Evolutionary conservation across 2,113 vertebrate genomes (phyloP).

Genomic region (Muntiacus muntjak): DNA sequence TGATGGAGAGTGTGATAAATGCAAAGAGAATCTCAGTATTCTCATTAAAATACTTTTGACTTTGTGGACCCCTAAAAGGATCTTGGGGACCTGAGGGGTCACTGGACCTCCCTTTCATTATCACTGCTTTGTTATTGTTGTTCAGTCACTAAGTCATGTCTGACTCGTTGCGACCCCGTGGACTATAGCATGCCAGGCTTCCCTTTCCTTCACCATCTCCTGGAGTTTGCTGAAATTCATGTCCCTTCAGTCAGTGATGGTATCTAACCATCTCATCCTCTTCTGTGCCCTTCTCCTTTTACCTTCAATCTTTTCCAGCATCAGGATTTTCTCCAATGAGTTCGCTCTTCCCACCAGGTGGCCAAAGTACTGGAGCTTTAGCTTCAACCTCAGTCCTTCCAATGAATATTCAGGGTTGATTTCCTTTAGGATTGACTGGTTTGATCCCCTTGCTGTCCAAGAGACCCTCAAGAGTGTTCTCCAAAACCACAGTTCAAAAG

Average conservation of each 20-base stretch:
- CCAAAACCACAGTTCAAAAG: background rate
- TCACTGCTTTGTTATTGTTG: background rate
- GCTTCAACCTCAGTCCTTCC: background rate
- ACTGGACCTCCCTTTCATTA: background rate
- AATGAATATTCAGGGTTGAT: background rate
- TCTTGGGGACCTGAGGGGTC: background rate
- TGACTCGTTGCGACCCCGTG: background rate
- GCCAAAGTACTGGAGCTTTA: background rate
- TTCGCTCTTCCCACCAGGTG: background rate
- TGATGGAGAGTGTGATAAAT: constrained; percentile 8
- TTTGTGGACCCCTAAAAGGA: background rate
- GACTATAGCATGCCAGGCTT: background rate
- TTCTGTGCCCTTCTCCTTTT: background rate
- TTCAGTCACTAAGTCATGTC: background rate
- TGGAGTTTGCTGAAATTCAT: background rate
- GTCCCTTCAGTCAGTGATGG: background rate
- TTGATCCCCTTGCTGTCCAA: background rate
- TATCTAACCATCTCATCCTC: background rate
- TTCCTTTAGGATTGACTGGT: background rate
- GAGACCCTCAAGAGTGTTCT: background rate
- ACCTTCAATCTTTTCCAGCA: background rate
- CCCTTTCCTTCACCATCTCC: background rate
- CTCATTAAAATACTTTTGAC: constrained; percentile 9
- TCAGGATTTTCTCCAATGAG: background rate
- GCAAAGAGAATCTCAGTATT: background rate